phyloP scores from a whole-genome alignment of 2,888 invertebrate species.

The Liodrosophila aerea region DNA sequence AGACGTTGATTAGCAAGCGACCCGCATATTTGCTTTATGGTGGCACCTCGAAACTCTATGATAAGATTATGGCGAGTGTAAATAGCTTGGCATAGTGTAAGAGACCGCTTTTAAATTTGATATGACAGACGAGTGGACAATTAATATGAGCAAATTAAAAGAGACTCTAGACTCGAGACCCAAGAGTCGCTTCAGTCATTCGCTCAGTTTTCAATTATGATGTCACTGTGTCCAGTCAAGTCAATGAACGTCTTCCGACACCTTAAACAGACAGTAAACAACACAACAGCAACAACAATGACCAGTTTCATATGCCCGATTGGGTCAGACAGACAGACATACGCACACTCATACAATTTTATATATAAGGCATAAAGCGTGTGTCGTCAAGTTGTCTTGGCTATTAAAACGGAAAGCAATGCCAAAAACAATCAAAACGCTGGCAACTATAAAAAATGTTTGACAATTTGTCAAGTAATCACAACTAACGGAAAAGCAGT shows the following conservation, averaged over 20 bases:
- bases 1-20: slow-evolving; percentile 37
- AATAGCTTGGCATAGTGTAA: background rate
- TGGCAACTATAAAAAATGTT: slow-evolving; percentile 13
- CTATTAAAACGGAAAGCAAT: slow-evolving; percentile 48
- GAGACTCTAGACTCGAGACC: slow-evolving; percentile 7
- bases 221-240: slow-evolving; percentile 57
- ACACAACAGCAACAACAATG: slow-evolving; percentile 36
- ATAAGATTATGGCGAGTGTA: slow-evolving; percentile 44
- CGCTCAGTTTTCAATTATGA: slow-evolving; percentile 63
- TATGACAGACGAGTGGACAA: slow-evolving; percentile 33
- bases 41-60: slow-evolving; percentile 17
- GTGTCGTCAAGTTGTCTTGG: slow-evolving; percentile 52
- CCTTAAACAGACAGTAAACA: slow-evolving; percentile 48
- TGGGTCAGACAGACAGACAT: slow-evolving; percentile 13
- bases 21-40: slow-evolving; percentile 22
- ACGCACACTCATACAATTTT: no score
- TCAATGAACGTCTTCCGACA: slow-evolving; percentile 73
- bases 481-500: slow-evolving; percentile 32
- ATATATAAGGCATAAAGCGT: slow-evolving; percentile 47
- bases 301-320: slow-evolving; percentile 46
- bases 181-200: slow-evolving; percentile 15
- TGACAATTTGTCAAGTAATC: slow-evolving; percentile 44
- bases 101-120: slow-evolving; percentile 9
- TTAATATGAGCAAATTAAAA: slow-evolving; percentile 20
- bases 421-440: slow-evolving; percentile 33